A percentile compares a stretch with the other conserved stretches of the same genome.
phyloP scores from a whole-genome alignment of 2,113 vertebrate species.

The Lipophrys pholis region DNA sequence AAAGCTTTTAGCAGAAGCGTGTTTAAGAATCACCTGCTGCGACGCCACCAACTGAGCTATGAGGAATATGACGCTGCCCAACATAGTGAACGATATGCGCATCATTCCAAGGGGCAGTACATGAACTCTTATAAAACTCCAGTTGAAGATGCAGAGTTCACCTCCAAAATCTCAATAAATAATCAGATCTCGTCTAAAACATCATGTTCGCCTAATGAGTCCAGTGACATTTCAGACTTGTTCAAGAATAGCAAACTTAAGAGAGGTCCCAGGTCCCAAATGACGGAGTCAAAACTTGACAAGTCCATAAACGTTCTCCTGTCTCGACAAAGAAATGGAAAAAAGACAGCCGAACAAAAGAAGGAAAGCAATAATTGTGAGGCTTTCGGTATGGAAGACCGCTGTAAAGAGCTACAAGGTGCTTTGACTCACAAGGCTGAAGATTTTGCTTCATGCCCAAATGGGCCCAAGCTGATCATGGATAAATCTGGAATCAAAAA shows the following conservation, averaged over 20 bases:
- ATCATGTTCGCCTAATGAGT: slow-evolving; percentile 74
- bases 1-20: slow-evolving; percentile 88
- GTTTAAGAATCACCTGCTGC: slow-evolving; percentile 91
- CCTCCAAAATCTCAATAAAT: slow-evolving; percentile 71
- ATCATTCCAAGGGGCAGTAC: slow-evolving; percentile 40
- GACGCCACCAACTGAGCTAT: slow-evolving; percentile 84
- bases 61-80: slow-evolving; percentile 64
- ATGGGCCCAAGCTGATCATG: slow-evolving; percentile 71
- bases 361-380: slow-evolving; percentile 82
- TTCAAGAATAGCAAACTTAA: slow-evolving; percentile 88
- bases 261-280: slow-evolving; percentile 86
- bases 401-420: slow-evolving; percentile 78
- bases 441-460: slow-evolving; percentile 82
- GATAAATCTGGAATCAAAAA: slow-evolving; percentile 84
- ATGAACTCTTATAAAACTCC: slow-evolving; percentile 39
- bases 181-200: slow-evolving; percentile 60
- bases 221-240: slow-evolving; percentile 86
- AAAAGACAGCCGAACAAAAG: slow-evolving; percentile 79
- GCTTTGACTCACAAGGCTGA: slow-evolving; percentile 83
- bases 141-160: slow-evolving; percentile 68
- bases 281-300: slow-evolving; percentile 87
- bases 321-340: slow-evolving; percentile 85
- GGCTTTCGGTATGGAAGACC: slow-evolving; percentile 76
- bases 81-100: slow-evolving; percentile 42
- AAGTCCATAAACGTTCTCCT: slow-evolving; percentile 88